These are phyloP conservation scores for Crenuchus spilurus DNA, from an alignment of 2,797 vertebrate genomes.

Conservation along the genomic window DNA sequence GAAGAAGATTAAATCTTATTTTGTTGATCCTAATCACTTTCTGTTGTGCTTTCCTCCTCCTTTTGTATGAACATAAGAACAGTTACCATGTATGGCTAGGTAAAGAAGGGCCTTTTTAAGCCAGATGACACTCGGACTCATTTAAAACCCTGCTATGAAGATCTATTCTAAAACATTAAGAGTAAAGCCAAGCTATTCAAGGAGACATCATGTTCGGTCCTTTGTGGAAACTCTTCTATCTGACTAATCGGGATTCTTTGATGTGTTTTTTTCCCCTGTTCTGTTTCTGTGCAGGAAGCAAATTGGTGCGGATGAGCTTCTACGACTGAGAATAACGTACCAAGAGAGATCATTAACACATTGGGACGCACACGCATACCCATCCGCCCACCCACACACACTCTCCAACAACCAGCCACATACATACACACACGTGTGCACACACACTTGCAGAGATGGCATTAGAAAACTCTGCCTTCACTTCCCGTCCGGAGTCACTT, in stretches of 20 bases:
- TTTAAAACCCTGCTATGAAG: neutral
- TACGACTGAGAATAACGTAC: slow-evolving; percentile 40
- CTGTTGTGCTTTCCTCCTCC: neutral
- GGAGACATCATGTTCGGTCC: neutral
- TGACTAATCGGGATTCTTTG: slow-evolving; percentile 7
- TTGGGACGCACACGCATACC: slow-evolving; percentile 19
- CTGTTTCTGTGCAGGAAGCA: slow-evolving; percentile 48
- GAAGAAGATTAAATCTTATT: neutral
- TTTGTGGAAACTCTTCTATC: neutral
- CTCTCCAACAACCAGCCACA: slow-evolving; percentile 47
- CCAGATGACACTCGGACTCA: neutral
- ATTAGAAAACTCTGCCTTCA: slow-evolving; percentile 81
- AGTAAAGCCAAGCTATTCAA: slow-evolving; percentile 1
- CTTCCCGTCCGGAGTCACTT: slow-evolving; percentile 77
- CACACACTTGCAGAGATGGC: slow-evolving; percentile 75
- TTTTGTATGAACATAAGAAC: neutral
- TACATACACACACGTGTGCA: slow-evolving; percentile 2
- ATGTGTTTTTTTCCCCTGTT: slow-evolving; percentile 16
- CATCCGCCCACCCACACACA: slow-evolving; percentile 41
- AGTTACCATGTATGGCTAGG: neutral
- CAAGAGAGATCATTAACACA: slow-evolving; percentile 48
- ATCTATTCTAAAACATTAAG: slow-evolving; percentile 16
- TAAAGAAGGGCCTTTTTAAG: neutral
- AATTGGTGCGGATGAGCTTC: slow-evolving; percentile 41
- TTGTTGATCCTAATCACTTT: neutral